phyloP scores from a whole-genome alignment of 2,888 invertebrate genomes.

The Ochropleura plecta region DNA sequence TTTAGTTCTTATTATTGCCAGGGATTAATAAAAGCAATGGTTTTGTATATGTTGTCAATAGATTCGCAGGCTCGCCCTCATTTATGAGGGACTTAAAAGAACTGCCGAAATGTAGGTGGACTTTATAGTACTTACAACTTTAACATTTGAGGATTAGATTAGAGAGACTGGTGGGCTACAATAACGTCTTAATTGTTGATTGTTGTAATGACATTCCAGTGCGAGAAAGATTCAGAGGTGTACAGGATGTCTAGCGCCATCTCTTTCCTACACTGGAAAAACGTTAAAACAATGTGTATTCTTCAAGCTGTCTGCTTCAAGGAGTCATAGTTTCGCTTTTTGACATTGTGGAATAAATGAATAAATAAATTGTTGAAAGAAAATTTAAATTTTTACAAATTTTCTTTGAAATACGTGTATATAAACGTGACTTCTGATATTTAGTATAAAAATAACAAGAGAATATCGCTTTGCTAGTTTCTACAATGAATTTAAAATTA shows the following conservation, averaged over 20 bases:
- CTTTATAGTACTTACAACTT: not conserved
- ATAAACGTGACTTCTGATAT: not conserved
- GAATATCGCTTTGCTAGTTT: conserved; percentile 8
- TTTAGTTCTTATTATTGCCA: conserved; percentile 4
- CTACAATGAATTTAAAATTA: not conserved
- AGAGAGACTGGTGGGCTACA: not conserved
- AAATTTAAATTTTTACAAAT: not conserved
- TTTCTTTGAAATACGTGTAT: not conserved
- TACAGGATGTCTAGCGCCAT: too few relatives aligned
- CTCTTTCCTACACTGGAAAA: too few relatives aligned
- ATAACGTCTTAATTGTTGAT: too few relatives aligned
- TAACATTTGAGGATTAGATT: not conserved
- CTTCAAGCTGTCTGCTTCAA: too few relatives aligned
- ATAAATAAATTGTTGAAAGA: not conserved
- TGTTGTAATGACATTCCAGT: too few relatives aligned
- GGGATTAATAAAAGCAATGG: conserved; percentile 1
- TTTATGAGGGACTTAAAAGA: not conserved
- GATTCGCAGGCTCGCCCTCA: not conserved
- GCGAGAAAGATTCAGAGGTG: too few relatives aligned
- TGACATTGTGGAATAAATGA: too few relatives aligned
- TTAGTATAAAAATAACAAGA: conserved; percentile 5
- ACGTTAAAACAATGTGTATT: too few relatives aligned
- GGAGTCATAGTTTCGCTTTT: too few relatives aligned
- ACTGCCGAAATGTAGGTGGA: not conserved
- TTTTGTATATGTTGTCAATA: not conserved